These are phyloP conservation scores for Puffinus mauretanicus DNA, from an alignment of 2,113 vertebrate genomes.

Conservation along the genomic window DNA sequence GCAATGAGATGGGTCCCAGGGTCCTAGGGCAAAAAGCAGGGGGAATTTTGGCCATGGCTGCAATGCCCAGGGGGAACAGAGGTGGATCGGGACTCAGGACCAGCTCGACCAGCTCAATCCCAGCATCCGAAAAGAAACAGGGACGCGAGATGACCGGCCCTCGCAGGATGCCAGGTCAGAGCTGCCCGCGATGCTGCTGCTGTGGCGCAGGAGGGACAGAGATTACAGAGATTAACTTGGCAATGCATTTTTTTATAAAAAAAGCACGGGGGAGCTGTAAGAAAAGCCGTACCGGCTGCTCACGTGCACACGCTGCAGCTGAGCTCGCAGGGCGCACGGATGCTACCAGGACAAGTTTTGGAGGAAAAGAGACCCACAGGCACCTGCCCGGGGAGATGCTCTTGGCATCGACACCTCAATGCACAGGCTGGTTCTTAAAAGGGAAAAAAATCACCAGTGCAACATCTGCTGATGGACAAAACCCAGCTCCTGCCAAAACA, in stretches of 20 bases:
- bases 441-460: background rate
- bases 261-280: background rate
- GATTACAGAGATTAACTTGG: background rate
- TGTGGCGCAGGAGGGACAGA: background rate
- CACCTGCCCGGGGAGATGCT: background rate
- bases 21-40: background rate
- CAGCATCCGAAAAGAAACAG: background rate
- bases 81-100: background rate
- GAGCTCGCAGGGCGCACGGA: fast-evolving
- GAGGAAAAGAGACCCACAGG: background rate
- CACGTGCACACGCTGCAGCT: background rate
- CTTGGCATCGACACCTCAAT: fast-evolving
- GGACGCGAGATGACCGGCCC: background rate
- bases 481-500: background rate
- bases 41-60: background rate
- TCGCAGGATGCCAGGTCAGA: background rate
- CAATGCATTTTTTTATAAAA: background rate
- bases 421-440: fast-evolving
- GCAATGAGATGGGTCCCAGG: background rate
- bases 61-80: background rate
- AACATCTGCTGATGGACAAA: background rate
- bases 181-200: background rate
- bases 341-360: background rate
- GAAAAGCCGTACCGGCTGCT: background rate
- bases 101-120: background rate